Conservation (phyloP, 2,113 vertebrate species). For the Hemibates koningsi region DNA sequence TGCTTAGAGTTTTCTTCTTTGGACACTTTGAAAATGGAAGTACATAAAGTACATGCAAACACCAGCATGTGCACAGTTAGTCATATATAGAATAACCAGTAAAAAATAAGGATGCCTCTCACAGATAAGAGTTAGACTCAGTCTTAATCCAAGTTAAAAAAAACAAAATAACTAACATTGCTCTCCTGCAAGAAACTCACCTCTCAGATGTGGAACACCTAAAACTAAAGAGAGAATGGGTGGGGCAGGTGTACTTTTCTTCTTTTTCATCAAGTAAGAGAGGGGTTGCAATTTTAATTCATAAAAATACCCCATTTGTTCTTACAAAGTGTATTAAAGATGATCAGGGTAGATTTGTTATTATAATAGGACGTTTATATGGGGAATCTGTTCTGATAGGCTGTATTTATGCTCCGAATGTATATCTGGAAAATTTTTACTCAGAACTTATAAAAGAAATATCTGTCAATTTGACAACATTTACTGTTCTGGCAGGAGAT, state of each 20-base stretch:
- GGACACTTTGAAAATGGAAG: not conserved
- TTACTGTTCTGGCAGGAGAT: not conserved
- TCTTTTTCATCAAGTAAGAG: not conserved
- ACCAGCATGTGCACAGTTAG: not conserved
- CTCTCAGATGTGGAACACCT: not conserved
- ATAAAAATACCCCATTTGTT: too few relatives aligned
- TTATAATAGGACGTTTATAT: too few relatives aligned
- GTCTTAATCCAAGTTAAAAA: not conserved
- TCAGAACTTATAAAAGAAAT: not conserved
- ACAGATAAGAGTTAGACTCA: not conserved
- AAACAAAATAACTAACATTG: not conserved
- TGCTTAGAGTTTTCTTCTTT: not conserved
- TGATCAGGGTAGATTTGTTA: too few relatives aligned
- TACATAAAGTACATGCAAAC: not conserved
- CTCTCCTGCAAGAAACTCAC: not conserved
- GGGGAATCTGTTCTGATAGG: too few relatives aligned
- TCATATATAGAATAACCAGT: not conserved
- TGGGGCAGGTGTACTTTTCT: not conserved
- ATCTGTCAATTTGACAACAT: not conserved
- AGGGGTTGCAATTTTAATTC: too few relatives aligned
- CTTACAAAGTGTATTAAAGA: too few relatives aligned
- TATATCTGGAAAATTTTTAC: not conserved
- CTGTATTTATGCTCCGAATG: accelerated
- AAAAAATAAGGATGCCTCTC: not conserved
- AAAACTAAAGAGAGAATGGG: not conserved